Evolutionary conservation across 2,888 invertebrate genomes (phyloP).

Genomic region (Ectropis crepuscularia): DNA sequence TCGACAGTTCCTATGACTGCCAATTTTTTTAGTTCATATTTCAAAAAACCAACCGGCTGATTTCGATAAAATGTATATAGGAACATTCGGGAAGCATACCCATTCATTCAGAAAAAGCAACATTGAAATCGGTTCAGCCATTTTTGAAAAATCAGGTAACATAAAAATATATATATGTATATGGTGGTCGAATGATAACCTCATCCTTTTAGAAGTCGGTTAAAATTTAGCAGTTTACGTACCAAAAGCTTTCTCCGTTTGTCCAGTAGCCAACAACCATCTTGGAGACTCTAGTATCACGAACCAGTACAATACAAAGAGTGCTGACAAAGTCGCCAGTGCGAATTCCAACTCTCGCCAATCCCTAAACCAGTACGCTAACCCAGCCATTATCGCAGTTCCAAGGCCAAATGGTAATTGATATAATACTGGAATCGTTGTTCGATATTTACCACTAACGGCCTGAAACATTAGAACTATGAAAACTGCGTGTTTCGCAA

Average conservation of each 20-base stretch:
- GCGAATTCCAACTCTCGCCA: conserved; percentile 86
- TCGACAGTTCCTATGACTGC: too few species aligned
- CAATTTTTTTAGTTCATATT: too few species aligned
- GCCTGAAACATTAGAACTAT: conserved; percentile 56
- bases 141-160: too few species aligned
- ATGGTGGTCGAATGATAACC: too few species aligned
- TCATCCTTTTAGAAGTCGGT: too few species aligned
- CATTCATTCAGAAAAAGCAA: too few species aligned
- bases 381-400: conserved; percentile 81
- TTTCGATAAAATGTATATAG: too few species aligned
- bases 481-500: background rate
- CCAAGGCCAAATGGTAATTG: conserved; percentile 87
- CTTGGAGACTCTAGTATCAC: conserved; percentile 86
- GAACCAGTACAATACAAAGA: conserved; percentile 78
- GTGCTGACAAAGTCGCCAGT: conserved; percentile 78
- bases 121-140: too few species aligned
- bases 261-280: conserved; percentile 85
- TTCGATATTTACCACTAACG: conserved; percentile 86
- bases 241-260: conserved; percentile 76
- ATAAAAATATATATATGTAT: background rate
- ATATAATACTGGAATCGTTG: conserved; percentile 85
- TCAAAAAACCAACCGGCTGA: too few species aligned
- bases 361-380: conserved; percentile 85
- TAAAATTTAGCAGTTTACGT: too few species aligned
- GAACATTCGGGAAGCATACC: too few species aligned